These are phyloP conservation scores for Lasioglossum oenotherae DNA, from an alignment of 2,888 invertebrate species.

Conservation along the genomic window DNA sequence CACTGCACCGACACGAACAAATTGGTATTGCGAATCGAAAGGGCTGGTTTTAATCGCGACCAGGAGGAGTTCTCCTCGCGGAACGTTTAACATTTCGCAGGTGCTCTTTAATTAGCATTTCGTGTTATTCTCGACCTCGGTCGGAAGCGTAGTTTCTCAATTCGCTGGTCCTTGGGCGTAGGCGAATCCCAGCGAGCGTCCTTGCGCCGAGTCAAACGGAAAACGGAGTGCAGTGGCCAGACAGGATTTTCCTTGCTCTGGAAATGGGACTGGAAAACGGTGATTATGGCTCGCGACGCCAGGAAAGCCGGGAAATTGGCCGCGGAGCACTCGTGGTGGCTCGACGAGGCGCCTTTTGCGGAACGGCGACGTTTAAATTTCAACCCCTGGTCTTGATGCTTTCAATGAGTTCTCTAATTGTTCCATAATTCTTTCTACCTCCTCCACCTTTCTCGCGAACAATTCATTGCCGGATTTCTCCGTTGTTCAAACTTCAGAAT, in stretches of 20 bases:
- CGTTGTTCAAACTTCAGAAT: no score
- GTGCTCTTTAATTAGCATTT: neutral
- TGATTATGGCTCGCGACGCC: slow-evolving; percentile 40
- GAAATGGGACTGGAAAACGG: slow-evolving; percentile 38
- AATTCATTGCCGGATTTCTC: neutral
- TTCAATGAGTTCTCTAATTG: slow-evolving; percentile 4
- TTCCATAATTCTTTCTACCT: neutral
- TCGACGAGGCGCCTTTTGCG: neutral
- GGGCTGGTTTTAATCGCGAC: neutral
- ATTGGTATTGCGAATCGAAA: neutral
- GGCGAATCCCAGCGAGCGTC: slow-evolving; percentile 51
- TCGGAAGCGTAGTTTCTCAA: slow-evolving; percentile 51
- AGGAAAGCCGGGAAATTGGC: slow-evolving; percentile 47
- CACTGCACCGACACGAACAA: no score
- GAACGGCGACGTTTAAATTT: neutral
- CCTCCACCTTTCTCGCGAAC: neutral
- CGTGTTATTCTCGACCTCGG: slow-evolving; percentile 27
- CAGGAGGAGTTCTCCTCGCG: neutral
- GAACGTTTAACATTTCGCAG: neutral
- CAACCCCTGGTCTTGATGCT: slow-evolving; percentile 7
- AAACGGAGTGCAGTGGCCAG: slow-evolving; percentile 11
- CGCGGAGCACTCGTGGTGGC: neutral
- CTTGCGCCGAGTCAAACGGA: slow-evolving; percentile 38
- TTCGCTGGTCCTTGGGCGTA: slow-evolving; percentile 34
- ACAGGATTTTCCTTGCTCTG: slow-evolving; percentile 46